Evolutionary conservation across 2,888 invertebrate species (phyloP), one percentile per base, ranked within the genome.

Genomic region (Hoplodrina ambigua): DNA sequence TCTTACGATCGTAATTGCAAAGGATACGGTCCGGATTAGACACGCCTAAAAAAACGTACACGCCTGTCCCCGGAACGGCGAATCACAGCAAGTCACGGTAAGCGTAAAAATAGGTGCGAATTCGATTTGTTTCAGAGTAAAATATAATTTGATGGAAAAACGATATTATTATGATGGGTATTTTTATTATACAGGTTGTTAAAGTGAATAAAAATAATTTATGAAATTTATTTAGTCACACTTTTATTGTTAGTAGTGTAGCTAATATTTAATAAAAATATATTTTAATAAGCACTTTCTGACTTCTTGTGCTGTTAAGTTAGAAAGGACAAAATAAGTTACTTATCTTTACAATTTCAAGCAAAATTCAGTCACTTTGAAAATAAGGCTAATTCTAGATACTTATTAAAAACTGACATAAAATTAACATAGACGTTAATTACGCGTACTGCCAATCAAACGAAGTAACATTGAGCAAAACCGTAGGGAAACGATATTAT

Each of bases 1-100:
- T 41, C 13, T 0, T 46, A 46, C 15, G 5, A 4, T 0, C 41
- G 13, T 30, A 37, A 44, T 44, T 49, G 10, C 58, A 44, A 37
- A 17, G 53, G 41, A n/a, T 57, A 59, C 55, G 58, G 65, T 46
- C 41, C n/a, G 37, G 13, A 55, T 64, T 64, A 49, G 37, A 37
- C 19, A 60, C 66, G 52, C 49, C 1, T 49, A 19, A 41, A 46
- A 30, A 75, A 53, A 52, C 11, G 20, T n/a, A 37, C 13, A 58
- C 75, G 80, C 58, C 59, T 46, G 17, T 4, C 20, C 11, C 25
- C 49, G 49, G 15, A 15, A 19, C 52, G 10, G 15, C 75, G 49
- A 75, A 75, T 80, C 75, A 60, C 49, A 7, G 49, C 20, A 10
- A 60, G 80, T 50, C 60, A 75, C 67, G 68, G 80, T 75, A 4